Evolutionary conservation across 2,797 vertebrate species (phyloP), one percentile per base, ranked within the genome.

Genomic region (Intellagama lesueurii): DNA sequence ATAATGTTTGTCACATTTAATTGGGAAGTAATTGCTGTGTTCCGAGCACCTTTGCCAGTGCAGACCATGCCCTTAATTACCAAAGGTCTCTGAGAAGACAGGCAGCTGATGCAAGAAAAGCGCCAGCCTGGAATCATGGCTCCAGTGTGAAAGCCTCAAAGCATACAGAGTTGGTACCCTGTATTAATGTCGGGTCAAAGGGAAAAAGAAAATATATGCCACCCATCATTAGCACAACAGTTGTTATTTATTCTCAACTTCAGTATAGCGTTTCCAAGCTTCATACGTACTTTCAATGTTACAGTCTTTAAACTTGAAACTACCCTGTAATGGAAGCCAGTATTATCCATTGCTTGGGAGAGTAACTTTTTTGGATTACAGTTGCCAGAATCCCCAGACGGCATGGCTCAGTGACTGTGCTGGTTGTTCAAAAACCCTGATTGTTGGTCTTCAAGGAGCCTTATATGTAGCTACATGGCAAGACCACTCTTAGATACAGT

Each of bases 1-100:
- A 81, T 56, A 80, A 86, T 22, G 52, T 81, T 85, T 75, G 80
- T 89, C 52, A 66, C 32, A 56, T 76, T 40, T 76, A 75, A 90
- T 68, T 87, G 84, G 44, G 56, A 80, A 88, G 24, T 66, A 78
- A 80, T 52, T 72, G 79, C 60, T 64, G 26, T 76, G 72, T 49
- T 7, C 75, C 66, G 24, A 17, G 14, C 49, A 83, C 40, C 24
- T 90, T 90, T 32, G 75, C 81, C 52, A 68, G 40, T 12, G n/a
- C 30, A 80, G 82, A 80, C 40, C 26, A 24, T 32, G 81, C n/a
- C 68, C 77, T 40, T 66, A 73, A 75, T n/a, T 85, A 40, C 52
- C 14, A 64, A 83, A 28, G 24, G 47, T 32, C 52, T 79, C 68
- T n/a, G 40, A 72, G 35, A 73, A 87, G 81, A 79, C 83, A 24